Base-by-base conservation (phyloP, 2,888 invertebrate genomes). In the Andrena hattorfiana region DNA sequence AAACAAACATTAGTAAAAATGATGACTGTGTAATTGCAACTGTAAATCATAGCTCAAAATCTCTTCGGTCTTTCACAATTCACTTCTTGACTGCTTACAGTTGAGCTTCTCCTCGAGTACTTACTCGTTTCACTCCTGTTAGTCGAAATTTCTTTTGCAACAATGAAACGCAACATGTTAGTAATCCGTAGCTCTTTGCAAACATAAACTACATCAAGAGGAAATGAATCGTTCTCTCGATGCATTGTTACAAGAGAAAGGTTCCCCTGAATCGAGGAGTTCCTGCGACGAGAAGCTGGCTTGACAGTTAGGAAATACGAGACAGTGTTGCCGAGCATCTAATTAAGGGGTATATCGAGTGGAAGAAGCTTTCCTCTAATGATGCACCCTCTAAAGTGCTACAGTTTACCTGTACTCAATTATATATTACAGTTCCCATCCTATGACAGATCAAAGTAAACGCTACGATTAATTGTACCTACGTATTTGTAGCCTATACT, bases 401-500 rank as follows among this genome's bases (percentile, higher is more conserved):
- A n/a, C 16, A 42, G 20, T 32, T 26, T 64, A 13, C 23, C 32
- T 42, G 23, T 16, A 20, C 56, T 56, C 10, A 56, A 56, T 56
- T 56, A 26, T 56, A 56, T 56, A 56, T 56, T 56, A 23, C 26
- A 74, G 74, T 13, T 20, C n/a, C 1, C 20, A 16, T 49, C 49
- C 20, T 23, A 10, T 23, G 56, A 23, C 30, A 62, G 60, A 78
- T 66, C 67, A 78, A 75, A 67, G 66, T 64, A 20, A 3, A 56
- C 56, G 10, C 10, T 23, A 26, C 23, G 23, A 56, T 56, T 56
- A 26, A 23, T 56, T 56, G 1, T 26, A 54, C 8, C 20, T 54
- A 8, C 20, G 20, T 20, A 51, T 20, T 20, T 42, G 42, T 42
- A 42, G 20, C 51, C 2, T 51, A 10, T 26, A 20, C 56, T 8